Evolutionary conservation across 92 coral and sea anemone genomes (phyloP), one percentile per base, ranked within the genome.

Genomic region (Umimayanthus chanpuru): DNA sequence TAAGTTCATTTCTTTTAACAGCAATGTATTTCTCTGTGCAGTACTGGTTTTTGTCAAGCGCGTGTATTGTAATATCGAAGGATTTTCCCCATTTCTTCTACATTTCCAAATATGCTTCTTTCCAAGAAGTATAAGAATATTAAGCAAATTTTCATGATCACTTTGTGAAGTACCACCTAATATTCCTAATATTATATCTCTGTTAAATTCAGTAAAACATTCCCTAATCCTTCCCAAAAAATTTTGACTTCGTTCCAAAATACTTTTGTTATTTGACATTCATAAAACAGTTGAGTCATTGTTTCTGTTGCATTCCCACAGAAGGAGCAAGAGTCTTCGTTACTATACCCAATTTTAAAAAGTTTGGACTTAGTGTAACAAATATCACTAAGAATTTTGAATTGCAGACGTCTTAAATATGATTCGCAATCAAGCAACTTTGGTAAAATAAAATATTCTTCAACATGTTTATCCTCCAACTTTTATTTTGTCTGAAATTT

Each of bases 321-420:
- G 76, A 71, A 71, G 36, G 76, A 71, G 38, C 36, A 71, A 71
- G 76, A 71, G 39, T n/a, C 39, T 71, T 71, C 39, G 15, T 9
- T 10, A 71, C 76, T 21, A 71, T 71, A 71, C 39, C 76, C 40
- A 71, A 71, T 71, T 71, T 29, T 7, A 71, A 71, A 71, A 71
- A 71, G 76, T 71, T 71, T 71, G 76, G 76, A 71, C 39, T 71
- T 71, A 71, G 76, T 71, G 29, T 71, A 10, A 71, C 76, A 71
- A 71, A 71, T 71, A 71, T 26, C 76, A 71, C 76, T 71, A 71
- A 71, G 40, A 71, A n/a, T 71, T 5, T n/a, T 66, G 72, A 10
- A 66, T 66, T 66, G 72, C 72, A 66, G 72, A 5, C 72, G 9
- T 71, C 39, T 71, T 10, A 4, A 71, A n/a, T 71, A 29, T 10